Base-by-base conservation (phyloP, 2,888 invertebrate genomes). In the Zaprionus obscuricornis region DNA sequence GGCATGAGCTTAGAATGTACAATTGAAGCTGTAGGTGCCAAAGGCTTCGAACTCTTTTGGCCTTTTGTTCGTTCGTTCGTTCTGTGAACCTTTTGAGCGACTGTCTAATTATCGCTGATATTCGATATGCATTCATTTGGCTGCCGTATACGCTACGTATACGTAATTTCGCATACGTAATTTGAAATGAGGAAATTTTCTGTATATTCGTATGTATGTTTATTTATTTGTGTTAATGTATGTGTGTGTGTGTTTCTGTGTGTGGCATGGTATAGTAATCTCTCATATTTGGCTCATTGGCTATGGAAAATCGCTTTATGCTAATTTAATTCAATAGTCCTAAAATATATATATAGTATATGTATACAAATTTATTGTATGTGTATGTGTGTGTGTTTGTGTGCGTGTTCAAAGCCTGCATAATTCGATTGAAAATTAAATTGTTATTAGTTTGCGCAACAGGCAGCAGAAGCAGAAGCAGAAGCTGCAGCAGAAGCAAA, bases 401-500 rank as follows among this genome's bases (percentile, higher is more conserved):
- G 40, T 42, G 36, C 45, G 14, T 43, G 51, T 26, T 46, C 85
- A 57, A 55, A 63, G 74, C 62, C 40, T 65, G 63, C 68, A 67
- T 78, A 85, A 85, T 78, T 85, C 68, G 77, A 72, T 77, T 60
- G 66, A 47, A 83, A 85, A 79, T 83, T 64, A 81, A 76, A 76
- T 81, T 79, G 77, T 79, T 81, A 81, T 85, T 83, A 78, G 85
- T 78, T 85, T 70, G 65, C 45, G 57, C 75, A 72, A 71, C 66
- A 68, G 73, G 68, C 68, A 60, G n/a, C 5, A 4, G 10, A 8
- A 29, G n/a, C n/a, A 22, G 20, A 8, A 10, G 24, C 20, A 39
- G 24, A 8, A 1, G 1, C 20, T 8, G 20, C 40, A 31, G 45
- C 34, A 39, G 27, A 66, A 18, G 22, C 47, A 45, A 37, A 36